Evolutionary conservation across 2,888 invertebrate species (phyloP).

Genomic region (Axea sp.): DNA sequence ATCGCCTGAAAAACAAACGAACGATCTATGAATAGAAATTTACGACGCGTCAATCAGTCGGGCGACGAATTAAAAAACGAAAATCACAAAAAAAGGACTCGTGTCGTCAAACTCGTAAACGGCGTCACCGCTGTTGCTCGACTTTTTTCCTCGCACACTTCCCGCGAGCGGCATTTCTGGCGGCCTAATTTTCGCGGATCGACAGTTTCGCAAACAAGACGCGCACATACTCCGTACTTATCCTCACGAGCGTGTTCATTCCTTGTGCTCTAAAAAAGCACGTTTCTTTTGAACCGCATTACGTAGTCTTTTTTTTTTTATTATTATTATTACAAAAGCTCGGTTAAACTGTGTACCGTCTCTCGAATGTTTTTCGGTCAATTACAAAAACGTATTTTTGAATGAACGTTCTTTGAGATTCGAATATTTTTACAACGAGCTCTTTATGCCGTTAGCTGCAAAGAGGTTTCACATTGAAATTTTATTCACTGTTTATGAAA

Average conservation of each 20-base stretch:
- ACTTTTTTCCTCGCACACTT: conserved; percentile 7
- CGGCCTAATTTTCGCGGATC: conserved; percentile 69
- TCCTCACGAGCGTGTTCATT: conserved; percentile 24
- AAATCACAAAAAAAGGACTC: no score
- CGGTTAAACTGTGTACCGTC: background rate
- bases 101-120: background rate
- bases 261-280: conserved; percentile 60
- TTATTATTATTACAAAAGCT: no score
- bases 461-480: no score
- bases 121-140: conserved; percentile 1
- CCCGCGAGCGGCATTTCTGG: conserved; percentile 37
- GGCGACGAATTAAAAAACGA: no score
- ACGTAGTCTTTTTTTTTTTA: background rate
- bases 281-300: background rate
- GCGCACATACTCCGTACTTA: conserved; percentile 58
- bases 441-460: no score
- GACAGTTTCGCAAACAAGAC: conserved; percentile 68
- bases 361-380: background rate
- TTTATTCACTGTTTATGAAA: no score
- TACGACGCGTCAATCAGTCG: no score
- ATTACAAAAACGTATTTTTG: background rate
- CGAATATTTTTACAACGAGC: no score
- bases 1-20: no score
- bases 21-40: no score
- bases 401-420: background rate